phyloP scores from a whole-genome alignment of 2,888 invertebrate genomes.

The Ormyrus nitidulus region DNA sequence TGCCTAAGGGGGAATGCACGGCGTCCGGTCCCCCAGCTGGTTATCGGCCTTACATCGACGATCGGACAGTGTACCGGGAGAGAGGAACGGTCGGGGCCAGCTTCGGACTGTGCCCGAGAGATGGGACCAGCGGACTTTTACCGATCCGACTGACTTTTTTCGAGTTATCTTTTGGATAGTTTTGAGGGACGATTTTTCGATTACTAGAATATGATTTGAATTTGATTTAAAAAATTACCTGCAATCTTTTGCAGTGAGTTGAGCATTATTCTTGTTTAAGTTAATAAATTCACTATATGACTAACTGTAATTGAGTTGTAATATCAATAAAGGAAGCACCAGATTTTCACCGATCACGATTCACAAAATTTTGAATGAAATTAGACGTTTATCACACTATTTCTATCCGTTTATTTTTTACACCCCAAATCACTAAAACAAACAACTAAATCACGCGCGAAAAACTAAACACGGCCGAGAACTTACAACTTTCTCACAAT shows the following conservation, averaged over 20 bases:
- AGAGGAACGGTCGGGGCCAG: conserved; percentile 56
- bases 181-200: neutral
- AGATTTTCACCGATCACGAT: no score
- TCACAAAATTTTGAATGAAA: no score
- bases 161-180: neutral
- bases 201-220: no score
- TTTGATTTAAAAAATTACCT: no score
- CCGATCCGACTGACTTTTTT: neutral
- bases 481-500: conserved; percentile 3
- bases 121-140: conserved; percentile 64
- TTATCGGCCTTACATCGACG: conserved; percentile 60
- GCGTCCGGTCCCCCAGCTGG: neutral
- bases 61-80: conserved; percentile 69
- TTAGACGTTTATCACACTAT: no score
- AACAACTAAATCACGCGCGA: neutral
- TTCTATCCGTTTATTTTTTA: no score
- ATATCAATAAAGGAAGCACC: no score
- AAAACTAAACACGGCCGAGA: neutral
- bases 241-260: no score
- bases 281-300: no score
- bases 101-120: conserved; percentile 70
- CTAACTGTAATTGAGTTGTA: no score
- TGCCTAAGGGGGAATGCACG: neutral
- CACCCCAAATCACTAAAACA: neutral
- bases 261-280: no score